phyloP scores from a whole-genome alignment of 2,797 vertebrate species.

The Hybognathus amarus region DNA sequence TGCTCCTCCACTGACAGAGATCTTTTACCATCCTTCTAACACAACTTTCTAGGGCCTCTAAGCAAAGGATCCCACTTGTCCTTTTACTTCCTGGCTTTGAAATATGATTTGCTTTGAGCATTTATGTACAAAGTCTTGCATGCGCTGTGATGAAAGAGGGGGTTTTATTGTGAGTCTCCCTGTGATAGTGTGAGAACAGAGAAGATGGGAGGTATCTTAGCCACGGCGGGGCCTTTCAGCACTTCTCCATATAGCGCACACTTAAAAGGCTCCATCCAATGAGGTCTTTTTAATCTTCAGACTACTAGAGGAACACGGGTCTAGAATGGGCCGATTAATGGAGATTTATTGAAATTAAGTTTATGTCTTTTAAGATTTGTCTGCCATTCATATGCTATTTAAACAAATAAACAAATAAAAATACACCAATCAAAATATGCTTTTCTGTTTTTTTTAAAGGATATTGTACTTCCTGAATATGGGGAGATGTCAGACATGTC shows the following conservation, averaged over 20 bases:
- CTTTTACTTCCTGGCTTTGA: slow-evolving; percentile 88
- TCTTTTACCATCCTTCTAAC: slow-evolving; percentile 50
- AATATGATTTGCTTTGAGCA: slow-evolving; percentile 99
- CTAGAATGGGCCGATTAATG: slow-evolving; percentile 72
- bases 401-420: slow-evolving; percentile 25
- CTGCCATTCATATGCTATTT: slow-evolving; percentile 17
- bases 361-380: slow-evolving; percentile 44
- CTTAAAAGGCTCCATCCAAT: slow-evolving; percentile 77
- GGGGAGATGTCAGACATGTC: slow-evolving; percentile 98
- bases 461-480: slow-evolving; percentile 98
- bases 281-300: slow-evolving; percentile 78
- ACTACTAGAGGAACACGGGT: slow-evolving; percentile 70
- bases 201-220: slow-evolving; percentile 63
- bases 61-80: slow-evolving; percentile 70
- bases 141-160: slow-evolving; percentile 92
- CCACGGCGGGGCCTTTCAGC: slow-evolving; percentile 73
- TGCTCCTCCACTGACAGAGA: slow-evolving; percentile 36
- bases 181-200: slow-evolving; percentile 73
- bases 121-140: slow-evolving; percentile 97
- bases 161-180: slow-evolving; percentile 87
- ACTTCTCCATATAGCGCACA: slow-evolving; percentile 72
- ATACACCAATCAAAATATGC: background rate
- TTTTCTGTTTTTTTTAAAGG: slow-evolving; percentile 80
- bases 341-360: slow-evolving; percentile 74
- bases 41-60: slow-evolving; percentile 59